Evolutionary conservation across 2,888 invertebrate genomes (phyloP).

Genomic region (Rhopalosiphum nymphaeae): DNA sequence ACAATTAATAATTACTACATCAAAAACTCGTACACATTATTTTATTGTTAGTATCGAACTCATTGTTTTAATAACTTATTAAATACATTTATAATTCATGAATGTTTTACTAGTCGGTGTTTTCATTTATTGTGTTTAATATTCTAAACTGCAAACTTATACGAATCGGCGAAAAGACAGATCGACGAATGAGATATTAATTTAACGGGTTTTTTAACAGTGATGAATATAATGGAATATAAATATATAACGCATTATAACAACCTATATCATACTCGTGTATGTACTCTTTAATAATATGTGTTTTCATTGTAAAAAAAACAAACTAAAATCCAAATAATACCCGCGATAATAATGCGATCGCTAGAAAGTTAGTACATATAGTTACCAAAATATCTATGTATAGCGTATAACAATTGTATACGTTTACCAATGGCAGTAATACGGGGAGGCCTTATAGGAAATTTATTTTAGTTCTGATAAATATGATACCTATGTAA

Average conservation of each 20-base stretch:
- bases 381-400: too few species aligned
- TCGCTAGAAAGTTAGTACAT: too few species aligned
- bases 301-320: too few species aligned
- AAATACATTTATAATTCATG: background rate
- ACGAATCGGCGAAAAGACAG: background rate
- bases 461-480: background rate
- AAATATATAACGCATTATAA: background rate
- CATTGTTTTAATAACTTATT: background rate
- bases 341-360: too few species aligned
- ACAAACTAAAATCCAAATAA: too few species aligned
- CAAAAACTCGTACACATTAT: background rate
- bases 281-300: too few species aligned
- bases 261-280: too few species aligned
- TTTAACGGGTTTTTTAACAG: background rate
- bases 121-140: background rate
- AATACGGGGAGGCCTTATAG: background rate
- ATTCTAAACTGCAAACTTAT: background rate
- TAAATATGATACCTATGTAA: background rate
- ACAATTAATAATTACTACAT: background rate
- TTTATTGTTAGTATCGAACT: background rate
- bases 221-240: background rate
- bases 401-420: too few species aligned
- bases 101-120: background rate
- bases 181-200: background rate
- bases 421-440: too few species aligned